These are phyloP conservation scores for Heliconius aoede DNA, from an alignment of 2,888 invertebrate species.

Conservation along the genomic window DNA sequence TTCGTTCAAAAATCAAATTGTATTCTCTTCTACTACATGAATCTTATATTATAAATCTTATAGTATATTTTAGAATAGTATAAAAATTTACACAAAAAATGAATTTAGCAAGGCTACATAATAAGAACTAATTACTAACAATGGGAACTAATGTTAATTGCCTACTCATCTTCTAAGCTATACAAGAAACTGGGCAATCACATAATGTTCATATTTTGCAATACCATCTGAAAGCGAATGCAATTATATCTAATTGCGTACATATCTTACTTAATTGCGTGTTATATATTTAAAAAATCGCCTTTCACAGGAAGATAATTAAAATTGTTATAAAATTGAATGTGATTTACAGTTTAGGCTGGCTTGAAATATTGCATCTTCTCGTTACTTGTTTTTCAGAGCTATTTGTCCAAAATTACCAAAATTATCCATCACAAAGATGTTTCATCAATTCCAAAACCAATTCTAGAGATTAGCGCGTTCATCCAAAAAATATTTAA, in stretches of 20 bases:
- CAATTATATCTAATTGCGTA: constrained; percentile 28
- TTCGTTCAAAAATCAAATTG: too few species aligned
- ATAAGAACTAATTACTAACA: too few species aligned
- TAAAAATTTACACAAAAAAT: too few species aligned
- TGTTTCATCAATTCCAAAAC: too few species aligned
- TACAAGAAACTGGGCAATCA: background rate
- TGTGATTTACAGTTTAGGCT: background rate
- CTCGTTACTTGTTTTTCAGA: too few species aligned
- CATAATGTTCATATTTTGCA: constrained; percentile 13
- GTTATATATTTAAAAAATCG: constrained; percentile 5
- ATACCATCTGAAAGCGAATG: constrained; percentile 1
- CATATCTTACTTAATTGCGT: constrained; percentile 21
- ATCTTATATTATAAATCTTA: too few species aligned
- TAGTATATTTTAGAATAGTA: too few species aligned
- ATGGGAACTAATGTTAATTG: background rate
- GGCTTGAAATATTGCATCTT: background rate
- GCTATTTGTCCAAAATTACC: background rate
- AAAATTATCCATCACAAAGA: too few species aligned
- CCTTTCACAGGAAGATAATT: constrained; percentile 26
- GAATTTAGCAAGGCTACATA: too few species aligned
- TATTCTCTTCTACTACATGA: too few species aligned
- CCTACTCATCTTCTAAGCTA: background rate
- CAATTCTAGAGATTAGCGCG: too few species aligned
- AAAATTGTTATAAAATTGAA: constrained; percentile 18
- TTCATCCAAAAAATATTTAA: too few species aligned